Percentiles rank a stretch among this genome's conserved stretches.
These are phyloP conservation scores for Monochamus saltuarius DNA, from an alignment of 1,140 invertebrate species.

Conservation along the genomic window DNA sequence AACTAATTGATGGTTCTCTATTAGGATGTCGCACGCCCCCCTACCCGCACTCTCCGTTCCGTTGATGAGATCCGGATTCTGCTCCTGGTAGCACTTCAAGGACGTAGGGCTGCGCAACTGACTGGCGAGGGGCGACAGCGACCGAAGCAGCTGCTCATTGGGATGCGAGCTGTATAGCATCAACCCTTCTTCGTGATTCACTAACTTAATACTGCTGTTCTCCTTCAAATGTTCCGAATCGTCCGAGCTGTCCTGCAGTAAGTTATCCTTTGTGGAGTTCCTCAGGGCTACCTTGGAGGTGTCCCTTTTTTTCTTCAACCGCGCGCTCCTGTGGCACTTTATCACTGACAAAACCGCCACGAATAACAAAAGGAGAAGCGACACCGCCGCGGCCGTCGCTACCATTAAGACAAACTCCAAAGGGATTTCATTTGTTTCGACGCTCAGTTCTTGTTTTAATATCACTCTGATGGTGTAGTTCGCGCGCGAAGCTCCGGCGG, in stretches of 20 bases:
- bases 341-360: slow-evolving; percentile 61
- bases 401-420: slow-evolving; percentile 67
- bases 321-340: slow-evolving; percentile 57
- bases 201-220: slow-evolving; percentile 8
- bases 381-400: slow-evolving; percentile 59
- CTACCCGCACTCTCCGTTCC: slow-evolving; percentile 68
- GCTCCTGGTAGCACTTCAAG: slow-evolving; percentile 61
- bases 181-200: slow-evolving; percentile 6
- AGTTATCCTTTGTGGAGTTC: slow-evolving; percentile 24
- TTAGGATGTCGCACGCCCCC: slow-evolving; percentile 55
- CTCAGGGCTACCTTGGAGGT: slow-evolving; percentile 28
- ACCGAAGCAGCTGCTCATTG: slow-evolving; percentile 26
- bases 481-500: slow-evolving; percentile 70
- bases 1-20: slow-evolving; percentile 30
- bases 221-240: slow-evolving; percentile 12
- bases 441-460: slow-evolving; percentile 63
- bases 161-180: neutral
- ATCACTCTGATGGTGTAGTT: slow-evolving; percentile 76
- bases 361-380: slow-evolving; percentile 59
- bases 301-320: slow-evolving; percentile 27
- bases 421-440: slow-evolving; percentile 55
- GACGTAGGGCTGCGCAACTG: slow-evolving; percentile 29
- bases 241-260: slow-evolving; percentile 23
- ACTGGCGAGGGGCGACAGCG: neutral
- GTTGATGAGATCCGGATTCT: slow-evolving; percentile 76